Evolutionary conservation across 2,888 invertebrate species (phyloP).

Genomic region (Pseudoips prasinana): DNA sequence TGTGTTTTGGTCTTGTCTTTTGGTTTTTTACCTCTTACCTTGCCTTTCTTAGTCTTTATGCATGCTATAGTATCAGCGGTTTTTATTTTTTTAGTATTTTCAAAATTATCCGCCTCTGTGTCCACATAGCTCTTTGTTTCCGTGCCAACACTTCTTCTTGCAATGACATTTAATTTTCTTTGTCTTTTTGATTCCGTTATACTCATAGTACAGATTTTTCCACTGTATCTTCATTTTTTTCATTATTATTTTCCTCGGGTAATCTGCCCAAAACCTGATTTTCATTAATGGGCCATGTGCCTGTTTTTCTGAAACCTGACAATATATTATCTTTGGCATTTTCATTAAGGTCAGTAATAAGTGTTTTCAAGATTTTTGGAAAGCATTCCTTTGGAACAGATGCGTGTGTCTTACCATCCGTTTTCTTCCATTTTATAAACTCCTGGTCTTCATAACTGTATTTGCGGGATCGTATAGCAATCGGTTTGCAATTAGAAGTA

Average conservation of each 20-base stretch:
- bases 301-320: constrained; percentile 2
- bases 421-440: constrained; percentile 17
- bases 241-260: background rate
- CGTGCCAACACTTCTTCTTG: no score
- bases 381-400: constrained; percentile 1
- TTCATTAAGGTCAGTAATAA: no score
- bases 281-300: no score
- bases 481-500: no score
- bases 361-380: background rate
- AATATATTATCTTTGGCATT: no score
- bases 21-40: no score
- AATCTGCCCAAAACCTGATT: background rate
- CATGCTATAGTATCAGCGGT: no score
- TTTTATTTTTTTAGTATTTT: constrained; percentile 1
- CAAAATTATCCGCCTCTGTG: background rate
- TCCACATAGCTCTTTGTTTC: constrained; percentile 1
- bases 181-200: background rate
- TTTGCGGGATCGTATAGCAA: no score
- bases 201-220: constrained; percentile 4
- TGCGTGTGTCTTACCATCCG: background rate
- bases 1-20: no score
- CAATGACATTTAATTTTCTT: no score
- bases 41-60: no score
- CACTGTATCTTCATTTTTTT: constrained; percentile 7
- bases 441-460: no score